Evolutionary conservation across 1,140 invertebrate species (phyloP).

Genomic region (Telenomus remus): DNA sequence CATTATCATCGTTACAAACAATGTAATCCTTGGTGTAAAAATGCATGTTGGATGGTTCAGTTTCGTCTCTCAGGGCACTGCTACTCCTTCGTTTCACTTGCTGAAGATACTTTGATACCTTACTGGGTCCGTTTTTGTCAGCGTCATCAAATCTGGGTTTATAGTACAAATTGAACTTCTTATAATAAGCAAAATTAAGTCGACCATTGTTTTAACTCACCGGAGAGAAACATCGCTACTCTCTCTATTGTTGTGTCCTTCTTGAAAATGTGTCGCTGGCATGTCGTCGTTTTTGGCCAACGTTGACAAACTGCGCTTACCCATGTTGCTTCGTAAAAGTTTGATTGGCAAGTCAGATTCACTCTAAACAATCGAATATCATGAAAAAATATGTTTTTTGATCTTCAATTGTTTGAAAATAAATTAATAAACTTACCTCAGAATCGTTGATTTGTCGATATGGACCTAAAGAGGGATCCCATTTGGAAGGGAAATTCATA

Average conservation of each 20-base stretch:
- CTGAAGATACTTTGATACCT: conserved; percentile 36
- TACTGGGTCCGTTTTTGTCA: conserved; percentile 36
- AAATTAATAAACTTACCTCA: conserved; percentile 13
- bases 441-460: conserved; percentile 41
- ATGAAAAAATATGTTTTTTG: background rate
- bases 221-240: conserved; percentile 31
- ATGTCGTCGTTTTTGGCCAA: conserved; percentile 51
- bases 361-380: conserved; percentile 18
- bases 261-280: conserved; percentile 39
- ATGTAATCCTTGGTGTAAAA: conserved; percentile 38
- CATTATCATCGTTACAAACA: conserved; percentile 30
- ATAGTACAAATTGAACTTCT: background rate
- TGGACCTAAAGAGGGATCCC: conserved; percentile 20
- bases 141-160: conserved; percentile 27
- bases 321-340: conserved; percentile 25
- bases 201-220: conserved; percentile 11
- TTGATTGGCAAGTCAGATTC: conserved; percentile 35
- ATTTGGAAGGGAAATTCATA: conserved; percentile 28
- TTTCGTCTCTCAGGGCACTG: background rate
- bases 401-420: background rate
- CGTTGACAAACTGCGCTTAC: conserved; percentile 46
- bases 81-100: conserved; percentile 33
- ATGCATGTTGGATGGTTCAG: conserved; percentile 29
- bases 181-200: no score
- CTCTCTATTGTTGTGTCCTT: conserved; percentile 19